Evolutionary conservation across 2,888 invertebrate species (phyloP), one percentile per base, ranked within the genome.

Genomic region (Clanis bilineata): DNA sequence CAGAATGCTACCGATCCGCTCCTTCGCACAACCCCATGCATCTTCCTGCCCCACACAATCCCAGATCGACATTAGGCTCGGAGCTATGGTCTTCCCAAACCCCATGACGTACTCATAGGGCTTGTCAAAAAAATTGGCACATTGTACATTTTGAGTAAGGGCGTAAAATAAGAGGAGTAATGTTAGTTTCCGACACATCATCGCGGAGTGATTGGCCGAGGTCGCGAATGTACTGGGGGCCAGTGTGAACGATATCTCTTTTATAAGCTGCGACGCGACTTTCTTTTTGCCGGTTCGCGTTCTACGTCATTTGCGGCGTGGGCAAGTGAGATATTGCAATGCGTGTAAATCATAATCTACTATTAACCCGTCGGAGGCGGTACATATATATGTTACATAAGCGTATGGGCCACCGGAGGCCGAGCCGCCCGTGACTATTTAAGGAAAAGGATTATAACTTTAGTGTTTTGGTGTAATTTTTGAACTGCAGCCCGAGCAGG

Each of bases 11-110:
- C 90, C 93, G 2, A 94, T 93, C 65, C 92, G 93, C 62, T 92
- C 86, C 39, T 87, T 88, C 3, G 93, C 93, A 85, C 94, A 94
- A 7, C 75, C 74, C 93, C 93, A 93, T 7, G 92, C 87, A 38
- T 93, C 85, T 0, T 85, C 77, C 9, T 90, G 83, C 0, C 88
- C 82, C 38, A 94, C 86, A 77, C 94, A 94, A 64, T 93, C 86
- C 59, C 93, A 76, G 57, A 94, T 74, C 2, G 93, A 88, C 82
- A 93, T 79, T 56, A 94, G 88, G 78, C 91, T 93, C 1, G 94
- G 93, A 36, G 89, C 89, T 43, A 90, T 70, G 73, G 71, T 87
- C 59, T 86, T 89, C 0, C 90, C 88, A 3, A 88, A 73, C 76
- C 74, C 88, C 69, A 87, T 73, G 7, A 91, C 81, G 80, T 89